phyloP scores from a whole-genome alignment of 2,797 vertebrate genomes.

The Syncerus caffer region DNA sequence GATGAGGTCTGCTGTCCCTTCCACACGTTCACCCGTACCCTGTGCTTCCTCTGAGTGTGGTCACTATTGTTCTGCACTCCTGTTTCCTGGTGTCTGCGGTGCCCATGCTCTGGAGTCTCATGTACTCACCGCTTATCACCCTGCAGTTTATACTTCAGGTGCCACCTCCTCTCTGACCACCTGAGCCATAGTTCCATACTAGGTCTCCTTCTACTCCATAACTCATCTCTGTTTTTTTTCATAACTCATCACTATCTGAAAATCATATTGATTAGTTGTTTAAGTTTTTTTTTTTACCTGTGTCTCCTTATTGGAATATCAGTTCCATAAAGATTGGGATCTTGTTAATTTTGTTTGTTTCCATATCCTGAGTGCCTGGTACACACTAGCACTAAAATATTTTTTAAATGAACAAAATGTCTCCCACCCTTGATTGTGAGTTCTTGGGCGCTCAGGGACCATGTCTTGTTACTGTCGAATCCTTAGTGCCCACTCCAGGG shows the following conservation, averaged over 20 bases:
- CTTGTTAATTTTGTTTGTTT: background rate
- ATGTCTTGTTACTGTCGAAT: background rate
- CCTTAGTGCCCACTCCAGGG: background rate
- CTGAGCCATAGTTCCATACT: background rate
- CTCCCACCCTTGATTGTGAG: background rate
- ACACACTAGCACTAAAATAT: background rate
- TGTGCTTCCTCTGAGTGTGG: background rate
- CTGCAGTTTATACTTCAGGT: background rate
- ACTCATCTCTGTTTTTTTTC: background rate
- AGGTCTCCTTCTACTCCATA: background rate
- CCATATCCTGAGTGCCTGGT: background rate
- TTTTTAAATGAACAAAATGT: conserved; percentile 23
- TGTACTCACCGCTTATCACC: background rate
- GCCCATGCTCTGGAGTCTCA: background rate
- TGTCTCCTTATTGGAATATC: background rate
- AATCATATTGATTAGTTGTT: background rate
- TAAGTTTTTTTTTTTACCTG: background rate
- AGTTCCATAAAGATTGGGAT: background rate
- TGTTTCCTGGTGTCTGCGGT: background rate
- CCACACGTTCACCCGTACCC: background rate
- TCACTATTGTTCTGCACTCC: background rate
- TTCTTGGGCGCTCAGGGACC: background rate
- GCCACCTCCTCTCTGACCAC: background rate
- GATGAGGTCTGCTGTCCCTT: background rate
- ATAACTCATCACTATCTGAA: background rate